Percentiles rank a stretch among this genome's conserved stretches.
These are phyloP conservation scores for Theodoxus fluviatilis DNA, from an alignment of 2,888 invertebrate species.

Conservation along the genomic window DNA sequence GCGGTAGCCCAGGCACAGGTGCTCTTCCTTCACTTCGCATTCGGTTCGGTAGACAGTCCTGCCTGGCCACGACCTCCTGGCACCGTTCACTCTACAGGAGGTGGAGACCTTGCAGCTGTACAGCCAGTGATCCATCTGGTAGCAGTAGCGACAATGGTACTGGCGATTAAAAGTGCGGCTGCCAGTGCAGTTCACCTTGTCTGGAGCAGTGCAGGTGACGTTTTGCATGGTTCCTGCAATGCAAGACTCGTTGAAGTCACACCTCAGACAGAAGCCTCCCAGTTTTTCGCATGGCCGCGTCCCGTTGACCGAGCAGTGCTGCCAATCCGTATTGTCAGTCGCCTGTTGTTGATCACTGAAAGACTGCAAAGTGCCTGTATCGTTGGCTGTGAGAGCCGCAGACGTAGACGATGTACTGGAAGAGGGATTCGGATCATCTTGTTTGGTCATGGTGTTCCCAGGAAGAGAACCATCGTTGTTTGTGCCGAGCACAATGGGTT, in stretches of 20 bases:
- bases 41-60: conserved; percentile 71
- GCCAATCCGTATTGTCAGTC: too few relatives aligned
- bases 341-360: too few relatives aligned
- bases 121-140: conserved; percentile 83
- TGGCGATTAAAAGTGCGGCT: conserved; percentile 72
- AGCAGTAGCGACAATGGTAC: conserved; percentile 90
- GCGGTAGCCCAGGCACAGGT: conserved; percentile 84
- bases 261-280: conserved; percentile 79
- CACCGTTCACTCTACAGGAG: conserved; percentile 82
- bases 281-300: conserved; percentile 77
- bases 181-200: conserved; percentile 73
- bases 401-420: too few relatives aligned
- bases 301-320: too few relatives aligned
- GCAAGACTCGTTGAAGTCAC: conserved; percentile 77
- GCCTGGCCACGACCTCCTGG: conserved; percentile 65
- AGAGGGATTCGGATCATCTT: too few relatives aligned
- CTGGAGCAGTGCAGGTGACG: conserved; percentile 73
- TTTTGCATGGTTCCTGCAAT: conserved; percentile 77
- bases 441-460: too few relatives aligned
- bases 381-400: too few relatives aligned
- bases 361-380: too few relatives aligned
- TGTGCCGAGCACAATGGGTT: too few relatives aligned
- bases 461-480: too few relatives aligned
- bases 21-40: conserved; percentile 84
- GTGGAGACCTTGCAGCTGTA: conserved; percentile 67